Percentiles rank a stretch among this genome's conserved stretches.
These are phyloP conservation scores for Lemur catta DNA, from an alignment of 2,797 vertebrate genomes.

Conservation along the genomic window DNA sequence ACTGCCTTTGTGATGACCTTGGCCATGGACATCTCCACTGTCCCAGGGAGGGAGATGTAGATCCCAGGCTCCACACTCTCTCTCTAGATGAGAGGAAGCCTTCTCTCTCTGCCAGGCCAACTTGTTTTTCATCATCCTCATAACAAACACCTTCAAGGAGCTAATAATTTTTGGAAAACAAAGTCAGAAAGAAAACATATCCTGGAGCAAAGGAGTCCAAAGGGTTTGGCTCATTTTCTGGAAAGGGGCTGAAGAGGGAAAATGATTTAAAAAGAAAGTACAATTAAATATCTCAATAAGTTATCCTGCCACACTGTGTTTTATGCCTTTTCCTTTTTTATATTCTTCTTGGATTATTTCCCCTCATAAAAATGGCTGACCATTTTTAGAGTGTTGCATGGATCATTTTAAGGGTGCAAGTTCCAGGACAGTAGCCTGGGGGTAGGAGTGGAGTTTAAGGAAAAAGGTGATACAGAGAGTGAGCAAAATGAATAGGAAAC, in stretches of 20 bases:
- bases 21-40: neutral
- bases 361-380: neutral
- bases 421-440: neutral
- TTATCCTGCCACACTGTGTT: neutral
- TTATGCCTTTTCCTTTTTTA: neutral
- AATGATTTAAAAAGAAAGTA: conserved; percentile 22
- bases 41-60: neutral
- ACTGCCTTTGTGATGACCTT: neutral
- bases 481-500: neutral
- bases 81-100: neutral
- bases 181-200: neutral
- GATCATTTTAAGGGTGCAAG: neutral
- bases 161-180: neutral
- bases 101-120: neutral
- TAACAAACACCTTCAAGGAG: neutral
- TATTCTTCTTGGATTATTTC: neutral
- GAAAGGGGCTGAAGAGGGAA: neutral
- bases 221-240: neutral
- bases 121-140: neutral
- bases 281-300: conserved; percentile 12
- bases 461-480: neutral
- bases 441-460: neutral
- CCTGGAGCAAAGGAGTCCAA: neutral
- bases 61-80: neutral
- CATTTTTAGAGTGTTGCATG: neutral